Evolutionary conservation across 2,888 invertebrate genomes (phyloP), one percentile per base, ranked within the genome.

Genomic region (Pyrrhosoma nymphula): DNA sequence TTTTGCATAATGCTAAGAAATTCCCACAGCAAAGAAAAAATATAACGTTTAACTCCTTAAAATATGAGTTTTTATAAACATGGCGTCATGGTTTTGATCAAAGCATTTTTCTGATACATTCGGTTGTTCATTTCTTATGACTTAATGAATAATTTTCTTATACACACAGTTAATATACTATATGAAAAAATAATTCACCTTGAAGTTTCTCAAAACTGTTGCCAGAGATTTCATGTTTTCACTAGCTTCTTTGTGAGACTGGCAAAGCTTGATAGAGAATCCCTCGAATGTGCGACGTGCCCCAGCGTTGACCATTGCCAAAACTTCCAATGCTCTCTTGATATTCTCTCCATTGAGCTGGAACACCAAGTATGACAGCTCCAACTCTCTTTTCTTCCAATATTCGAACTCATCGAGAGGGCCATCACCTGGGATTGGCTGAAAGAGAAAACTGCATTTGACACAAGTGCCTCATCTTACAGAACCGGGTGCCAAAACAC

Each of bases 341-440:
- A 98, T 98, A 96, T 97, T 97, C 0, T 98, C 98, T 82, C 98
- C 98, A 96, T 98, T 98, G 82, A 99, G 97, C 96, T 99, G 99
- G 96, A 99, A 99, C 47, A 98, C 98, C 0, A 99, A 97, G 56
- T 98, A 97, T 95, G 98, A 98, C 47, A 99, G 97, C 95, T 98
- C 98, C 0, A 98, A 98, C 96, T 99, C 98, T 96, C 98, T 97
- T 96, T 98, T 98, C 95, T 98, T 98, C 99, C 99, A 99, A 96
- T 98, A 98, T 95, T 98, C 98, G 96, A 98, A 98, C 96, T 99
- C 99, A 0, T 98, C 98, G 95, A 99, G 97, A 0, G 99, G 99
- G 0, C 98, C 98, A 95, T 98, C 98, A 0, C 98, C 98, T 90
- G 98, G 97, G 0, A 98, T 97, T 95, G 97, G 97, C 97, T 98